phyloP scores from a whole-genome alignment of 2,888 invertebrate species.

The Hylaea fasciaria region DNA sequence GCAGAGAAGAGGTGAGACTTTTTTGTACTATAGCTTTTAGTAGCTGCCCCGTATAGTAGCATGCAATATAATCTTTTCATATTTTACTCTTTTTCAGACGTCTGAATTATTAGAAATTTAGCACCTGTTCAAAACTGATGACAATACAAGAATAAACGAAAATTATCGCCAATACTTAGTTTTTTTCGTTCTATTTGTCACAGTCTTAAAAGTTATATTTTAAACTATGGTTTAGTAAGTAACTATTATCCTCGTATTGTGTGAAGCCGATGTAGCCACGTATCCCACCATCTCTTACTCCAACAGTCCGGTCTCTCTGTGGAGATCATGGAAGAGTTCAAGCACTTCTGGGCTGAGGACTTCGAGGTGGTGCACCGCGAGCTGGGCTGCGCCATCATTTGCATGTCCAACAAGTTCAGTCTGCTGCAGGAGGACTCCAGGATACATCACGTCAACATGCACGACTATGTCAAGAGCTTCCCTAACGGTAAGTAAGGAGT shows the following conservation, averaged over 20 bases:
- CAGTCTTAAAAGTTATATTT: too few species aligned
- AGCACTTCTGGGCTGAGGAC: conserved; percentile 79
- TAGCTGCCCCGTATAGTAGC: not conserved
- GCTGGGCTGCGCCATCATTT: conserved; percentile 79
- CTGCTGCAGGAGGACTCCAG: conserved; percentile 73
- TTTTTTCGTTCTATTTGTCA: too few species aligned
- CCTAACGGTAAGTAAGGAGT: conserved; percentile 62
- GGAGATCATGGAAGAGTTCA: conserved; percentile 74
- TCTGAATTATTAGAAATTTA: too few species aligned
- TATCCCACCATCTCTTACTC: not conserved
- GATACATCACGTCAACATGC: conserved; percentile 77
- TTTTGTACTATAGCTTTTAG: not conserved
- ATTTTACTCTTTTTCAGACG: too few species aligned
- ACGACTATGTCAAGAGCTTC: conserved; percentile 74
- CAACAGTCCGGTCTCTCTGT: conserved; percentile 69
- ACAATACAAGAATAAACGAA: too few species aligned
- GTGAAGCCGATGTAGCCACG: too few species aligned
- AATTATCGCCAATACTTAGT: too few species aligned
- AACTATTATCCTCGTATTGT: too few species aligned
- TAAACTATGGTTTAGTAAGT: too few species aligned
- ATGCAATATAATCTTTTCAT: too few species aligned
- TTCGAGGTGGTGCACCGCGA: conserved; percentile 79
- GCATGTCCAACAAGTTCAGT: conserved; percentile 79
- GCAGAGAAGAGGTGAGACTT: conserved; percentile 70
- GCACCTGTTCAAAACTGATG: too few species aligned